Base-by-base conservation (phyloP, 64 coral and sea anemone genomes). In the Platygyra sinensis region DNA sequence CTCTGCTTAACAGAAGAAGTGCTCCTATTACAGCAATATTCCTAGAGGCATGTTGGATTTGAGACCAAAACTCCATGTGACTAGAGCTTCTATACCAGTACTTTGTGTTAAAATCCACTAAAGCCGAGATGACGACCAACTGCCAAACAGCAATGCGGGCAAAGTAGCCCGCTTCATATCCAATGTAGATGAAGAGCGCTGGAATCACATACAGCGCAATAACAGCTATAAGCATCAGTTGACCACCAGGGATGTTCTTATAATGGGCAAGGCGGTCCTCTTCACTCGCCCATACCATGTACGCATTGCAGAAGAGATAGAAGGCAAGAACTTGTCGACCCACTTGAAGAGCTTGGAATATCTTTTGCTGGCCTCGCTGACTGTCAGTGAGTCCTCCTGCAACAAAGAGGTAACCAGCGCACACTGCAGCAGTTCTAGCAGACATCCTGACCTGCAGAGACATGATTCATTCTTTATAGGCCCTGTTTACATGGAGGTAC, bases 161-260 rank as follows among this genome's bases (percentile, higher is more conserved):
- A 88, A 98, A 98, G 52, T 98, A 98, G 13, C 93, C 90, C 5
- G 93, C 96, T 77, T 98, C 93, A 60, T 89, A 98, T 39, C 96
- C 96, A 8, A 87, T 90, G 38, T 98, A 98, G 29, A 98, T 89
- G 72, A 90, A 88, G 17, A 99, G 62, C 60, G 87, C 97, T 93
- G 94, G 95, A n/a, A 91, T 65, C 30, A 89, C 83, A 76, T 96
- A 96, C 20, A 96, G 17, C 27, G 89, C 83, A 10, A 96, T 92
- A 72, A 96, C 92, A 30, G 86, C 50, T 22, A 87, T 62, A 11
- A 94, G 31, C 90, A 98, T 86, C 2, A 88, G 10, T 28, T 63
- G 67, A 52, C 96, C 96, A 36, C 94, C 87, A 73, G 96, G 96
- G 12, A 98, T 93, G 77, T 98, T 94, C n/a, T 90, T 90, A 15